Percentiles rank a stretch among this genome's conserved stretches.
Evolutionary conservation across 2,113 vertebrate species (phyloP).

Genomic region (Salminus brasiliensis): DNA sequence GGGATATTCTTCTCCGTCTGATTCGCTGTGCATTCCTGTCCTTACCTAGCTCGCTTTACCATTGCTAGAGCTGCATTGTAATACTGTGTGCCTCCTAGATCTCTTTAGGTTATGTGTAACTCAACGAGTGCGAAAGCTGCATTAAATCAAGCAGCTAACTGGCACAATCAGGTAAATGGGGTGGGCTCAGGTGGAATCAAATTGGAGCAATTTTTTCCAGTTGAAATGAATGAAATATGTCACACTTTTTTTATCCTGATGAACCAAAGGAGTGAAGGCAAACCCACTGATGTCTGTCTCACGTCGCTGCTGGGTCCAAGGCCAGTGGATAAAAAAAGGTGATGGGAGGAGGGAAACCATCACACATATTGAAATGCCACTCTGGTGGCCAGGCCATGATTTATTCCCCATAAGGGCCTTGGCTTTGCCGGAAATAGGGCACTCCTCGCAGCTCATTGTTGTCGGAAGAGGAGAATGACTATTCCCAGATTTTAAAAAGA

Average conservation of each 20-base stretch:
- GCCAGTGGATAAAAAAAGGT: slow-evolving; percentile 44
- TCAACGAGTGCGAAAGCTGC: background rate
- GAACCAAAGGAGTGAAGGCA: slow-evolving; percentile 32
- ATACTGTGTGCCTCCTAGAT: background rate
- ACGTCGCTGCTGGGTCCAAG: slow-evolving; percentile 44
- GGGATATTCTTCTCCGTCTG: background rate
- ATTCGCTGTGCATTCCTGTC: background rate
- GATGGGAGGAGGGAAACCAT: slow-evolving; percentile 36
- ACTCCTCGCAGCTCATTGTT: slow-evolving; percentile 27
- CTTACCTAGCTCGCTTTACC: background rate
- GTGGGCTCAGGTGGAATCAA: slow-evolving; percentile 60
- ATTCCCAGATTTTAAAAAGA: background rate
- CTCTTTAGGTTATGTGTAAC: background rate
- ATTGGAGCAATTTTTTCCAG: slow-evolving; percentile 18
- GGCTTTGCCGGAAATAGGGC: slow-evolving; percentile 27
- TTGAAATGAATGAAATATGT: slow-evolving; percentile 39
- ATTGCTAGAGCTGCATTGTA: slow-evolving; percentile 3
- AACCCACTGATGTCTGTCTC: slow-evolving; percentile 33
- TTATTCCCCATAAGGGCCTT: slow-evolving; percentile 49
- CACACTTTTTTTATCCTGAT: slow-evolving; percentile 18
- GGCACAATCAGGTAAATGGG: slow-evolving; percentile 55
- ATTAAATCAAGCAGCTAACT: slow-evolving; percentile 42
- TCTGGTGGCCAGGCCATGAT: slow-evolving; percentile 49
- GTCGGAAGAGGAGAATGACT: background rate
- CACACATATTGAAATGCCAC: slow-evolving; percentile 58